Conservation (phyloP, 1,140 invertebrate genomes). For the Lethrus apterus region DNA sequence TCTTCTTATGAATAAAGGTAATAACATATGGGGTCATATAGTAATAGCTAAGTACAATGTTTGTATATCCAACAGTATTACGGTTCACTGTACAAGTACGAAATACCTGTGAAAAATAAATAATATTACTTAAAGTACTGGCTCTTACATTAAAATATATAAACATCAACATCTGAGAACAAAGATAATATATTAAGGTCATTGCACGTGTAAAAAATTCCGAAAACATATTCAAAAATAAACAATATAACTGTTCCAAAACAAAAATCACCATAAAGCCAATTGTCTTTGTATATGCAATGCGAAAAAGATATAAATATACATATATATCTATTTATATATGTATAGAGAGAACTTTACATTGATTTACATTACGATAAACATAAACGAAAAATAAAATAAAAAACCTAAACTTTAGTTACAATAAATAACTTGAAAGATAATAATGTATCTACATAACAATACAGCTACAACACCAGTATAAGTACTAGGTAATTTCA, state of each 20-base stretch:
- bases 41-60: conserved; percentile 18
- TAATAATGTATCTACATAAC: conserved; percentile 41
- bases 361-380: conserved; percentile 30
- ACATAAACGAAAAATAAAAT: conserved; percentile 24
- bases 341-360: conserved; percentile 33
- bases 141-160: conserved; percentile 42
- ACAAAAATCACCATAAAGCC: conserved; percentile 14
- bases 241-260: conserved; percentile 1
- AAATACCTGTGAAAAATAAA: conserved; percentile 34
- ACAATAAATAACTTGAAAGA: conserved; percentile 39
- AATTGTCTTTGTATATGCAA: conserved; percentile 21
- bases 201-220: conserved; percentile 33
- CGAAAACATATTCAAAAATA: conserved; percentile 4
- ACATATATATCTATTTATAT: no score
- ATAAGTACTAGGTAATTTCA: conserved; percentile 24
- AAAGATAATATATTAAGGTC: conserved; percentile 21
- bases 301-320: conserved; percentile 25
- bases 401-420: conserved; percentile 20
- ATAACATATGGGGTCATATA: conserved; percentile 6
- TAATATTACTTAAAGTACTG: conserved; percentile 41
- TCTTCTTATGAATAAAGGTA: conserved; percentile 18
- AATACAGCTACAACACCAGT: conserved; percentile 41
- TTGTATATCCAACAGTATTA: conserved; percentile 20
- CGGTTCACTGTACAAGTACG: conserved; percentile 20
- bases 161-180: conserved; percentile 40